These are phyloP conservation scores for Pinna nobilis DNA, from an alignment of 1,140 invertebrate species.

Conservation along the genomic window DNA sequence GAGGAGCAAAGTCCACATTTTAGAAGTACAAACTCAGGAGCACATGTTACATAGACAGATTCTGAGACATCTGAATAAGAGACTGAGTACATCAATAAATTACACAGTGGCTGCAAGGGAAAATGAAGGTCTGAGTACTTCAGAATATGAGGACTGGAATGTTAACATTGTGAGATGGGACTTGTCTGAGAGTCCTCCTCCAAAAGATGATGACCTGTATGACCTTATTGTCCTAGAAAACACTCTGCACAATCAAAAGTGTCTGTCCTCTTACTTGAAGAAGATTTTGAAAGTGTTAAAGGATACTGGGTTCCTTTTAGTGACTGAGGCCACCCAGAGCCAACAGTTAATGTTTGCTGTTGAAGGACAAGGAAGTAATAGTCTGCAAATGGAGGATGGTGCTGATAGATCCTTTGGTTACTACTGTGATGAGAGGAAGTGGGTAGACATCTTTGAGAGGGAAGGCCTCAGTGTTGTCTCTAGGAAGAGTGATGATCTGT, in stretches of 20 bases:
- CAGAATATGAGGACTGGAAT: slow-evolving; percentile 30
- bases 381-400: slow-evolving; percentile 21
- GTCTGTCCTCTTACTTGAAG: slow-evolving; percentile 67
- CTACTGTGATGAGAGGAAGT: slow-evolving; percentile 64
- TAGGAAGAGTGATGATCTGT: slow-evolving; percentile 62
- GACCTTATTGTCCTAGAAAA: slow-evolving; percentile 70
- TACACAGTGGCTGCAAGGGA: slow-evolving; percentile 16
- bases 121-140: not conserved
- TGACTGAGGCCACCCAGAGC: slow-evolving; percentile 82
- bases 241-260: slow-evolving; percentile 66
- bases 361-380: slow-evolving; percentile 38
- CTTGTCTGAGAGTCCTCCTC: slow-evolving; percentile 45
- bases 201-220: slow-evolving; percentile 41
- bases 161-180: slow-evolving; percentile 65
- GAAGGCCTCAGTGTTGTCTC: slow-evolving; percentile 72
- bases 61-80: slow-evolving; percentile 52
- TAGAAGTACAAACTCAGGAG: slow-evolving; percentile 79
- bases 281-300: slow-evolving; percentile 79
- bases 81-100: slow-evolving; percentile 46
- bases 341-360: slow-evolving; percentile 57
- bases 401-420: slow-evolving; percentile 50
- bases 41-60: slow-evolving; percentile 53
- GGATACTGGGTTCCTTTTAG: slow-evolving; percentile 84
- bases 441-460: slow-evolving; percentile 72
- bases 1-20: slow-evolving; percentile 83